Conservation (phyloP, 1,140 invertebrate genomes). For the Pseudachorutes palmiensis region DNA sequence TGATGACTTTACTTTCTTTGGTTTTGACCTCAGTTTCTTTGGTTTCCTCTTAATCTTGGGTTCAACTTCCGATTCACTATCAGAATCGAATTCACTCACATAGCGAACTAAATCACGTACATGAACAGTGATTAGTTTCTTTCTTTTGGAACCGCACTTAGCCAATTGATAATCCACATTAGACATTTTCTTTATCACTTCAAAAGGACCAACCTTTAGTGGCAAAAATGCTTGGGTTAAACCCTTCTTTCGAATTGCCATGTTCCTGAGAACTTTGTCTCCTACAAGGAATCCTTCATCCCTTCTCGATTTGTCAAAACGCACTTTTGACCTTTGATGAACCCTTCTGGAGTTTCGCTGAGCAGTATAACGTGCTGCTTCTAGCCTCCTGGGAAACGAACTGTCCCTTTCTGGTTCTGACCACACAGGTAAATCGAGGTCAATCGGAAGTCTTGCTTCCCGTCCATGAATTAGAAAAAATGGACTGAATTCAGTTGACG, state of each 20-base stretch:
- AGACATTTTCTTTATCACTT: background rate
- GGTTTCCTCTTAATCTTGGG: background rate
- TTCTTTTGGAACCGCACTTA: background rate
- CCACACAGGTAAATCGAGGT: background rate
- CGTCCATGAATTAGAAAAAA: constrained; percentile 6
- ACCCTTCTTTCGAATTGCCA: background rate
- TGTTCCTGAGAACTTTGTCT: background rate
- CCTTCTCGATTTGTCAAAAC: background rate
- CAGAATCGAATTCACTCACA: constrained; percentile 3
- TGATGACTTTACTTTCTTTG: background rate
- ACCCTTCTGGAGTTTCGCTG: background rate
- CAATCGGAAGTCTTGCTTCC: constrained; percentile 6
- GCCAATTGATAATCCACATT: background rate
- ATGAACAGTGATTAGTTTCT: background rate
- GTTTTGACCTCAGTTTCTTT: background rate
- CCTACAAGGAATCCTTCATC: background rate
- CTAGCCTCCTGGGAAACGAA: background rate
- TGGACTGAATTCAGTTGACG: background rate
- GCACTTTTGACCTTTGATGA: background rate
- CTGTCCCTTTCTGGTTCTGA: background rate
- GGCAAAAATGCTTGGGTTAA: background rate
- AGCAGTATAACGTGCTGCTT: background rate
- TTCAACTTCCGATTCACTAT: background rate
- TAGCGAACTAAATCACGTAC: background rate
- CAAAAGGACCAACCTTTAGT: background rate